Percentiles rank a stretch among this genome's conserved stretches.
These are phyloP conservation scores for Campylorhamphus procurvoides DNA, from an alignment of 2,113 vertebrate species.

Conservation along the genomic window DNA sequence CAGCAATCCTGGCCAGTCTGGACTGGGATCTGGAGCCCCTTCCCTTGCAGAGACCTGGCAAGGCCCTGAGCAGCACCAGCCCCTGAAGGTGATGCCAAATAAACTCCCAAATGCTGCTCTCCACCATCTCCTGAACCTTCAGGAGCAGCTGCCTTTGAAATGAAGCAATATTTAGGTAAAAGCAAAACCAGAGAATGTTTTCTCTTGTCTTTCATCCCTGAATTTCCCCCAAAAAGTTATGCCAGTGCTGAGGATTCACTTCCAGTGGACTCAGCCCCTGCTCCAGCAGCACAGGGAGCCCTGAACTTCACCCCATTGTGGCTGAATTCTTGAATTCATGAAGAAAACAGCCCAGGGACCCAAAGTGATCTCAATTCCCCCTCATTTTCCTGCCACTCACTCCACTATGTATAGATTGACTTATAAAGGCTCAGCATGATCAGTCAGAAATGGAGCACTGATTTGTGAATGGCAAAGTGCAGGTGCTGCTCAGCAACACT, in stretches of 20 bases:
- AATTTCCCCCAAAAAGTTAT: background rate
- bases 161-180: background rate
- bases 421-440: background rate
- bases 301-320: fast-evolving
- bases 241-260: background rate
- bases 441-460: background rate
- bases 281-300: background rate
- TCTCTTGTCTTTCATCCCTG: background rate
- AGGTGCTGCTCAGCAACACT: fast-evolving
- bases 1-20: background rate
- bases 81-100: background rate
- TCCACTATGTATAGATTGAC: background rate
- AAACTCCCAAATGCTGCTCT: background rate
- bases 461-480: background rate
- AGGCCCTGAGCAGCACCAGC: background rate
- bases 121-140: background rate
- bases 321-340: background rate
- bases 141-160: background rate
- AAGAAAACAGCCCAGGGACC: background rate
- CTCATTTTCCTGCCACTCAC: background rate
- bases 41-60: too few relatives aligned
- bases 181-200: background rate
- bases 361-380: background rate
- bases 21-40: background rate
- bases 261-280: background rate